These are phyloP conservation scores for Sula dactylatra DNA, from an alignment of 2,113 vertebrate species.

Conservation along the genomic window DNA sequence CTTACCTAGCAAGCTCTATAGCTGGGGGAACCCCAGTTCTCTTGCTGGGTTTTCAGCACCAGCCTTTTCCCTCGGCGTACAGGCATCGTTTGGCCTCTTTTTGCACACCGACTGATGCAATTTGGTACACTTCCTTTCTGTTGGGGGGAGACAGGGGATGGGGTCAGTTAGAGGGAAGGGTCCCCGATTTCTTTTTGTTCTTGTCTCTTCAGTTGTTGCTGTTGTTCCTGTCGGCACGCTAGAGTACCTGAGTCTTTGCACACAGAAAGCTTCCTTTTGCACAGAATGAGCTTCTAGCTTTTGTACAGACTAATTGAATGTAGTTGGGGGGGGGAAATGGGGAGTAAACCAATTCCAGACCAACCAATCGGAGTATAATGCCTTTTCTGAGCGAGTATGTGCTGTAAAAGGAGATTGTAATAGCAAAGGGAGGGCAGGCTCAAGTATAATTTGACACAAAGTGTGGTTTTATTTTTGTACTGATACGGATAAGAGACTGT, in stretches of 20 bases:
- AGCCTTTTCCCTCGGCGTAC: neutral
- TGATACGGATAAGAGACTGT: constrained; percentile 79
- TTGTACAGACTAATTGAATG: constrained; percentile 80
- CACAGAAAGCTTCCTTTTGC: constrained; percentile 76
- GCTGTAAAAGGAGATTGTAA: constrained; percentile 60
- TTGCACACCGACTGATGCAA: neutral
- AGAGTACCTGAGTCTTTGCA: constrained; percentile 65
- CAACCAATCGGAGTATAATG: constrained; percentile 33
- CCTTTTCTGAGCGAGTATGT: constrained; percentile 46
- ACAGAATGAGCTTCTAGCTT: constrained; percentile 76
- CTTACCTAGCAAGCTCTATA: neutral
- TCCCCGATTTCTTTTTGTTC: neutral
- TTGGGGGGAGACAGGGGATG: neutral
- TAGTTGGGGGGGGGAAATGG: constrained; percentile 51
- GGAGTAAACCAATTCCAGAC: constrained; percentile 25
- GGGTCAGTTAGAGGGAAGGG: neutral
- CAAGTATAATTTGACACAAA: constrained; percentile 66
- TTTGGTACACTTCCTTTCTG: neutral
- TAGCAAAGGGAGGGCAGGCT: constrained; percentile 54
- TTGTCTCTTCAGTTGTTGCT: constrained; percentile 25
- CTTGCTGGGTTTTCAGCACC: neutral
- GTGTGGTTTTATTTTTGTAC: constrained; percentile 81
- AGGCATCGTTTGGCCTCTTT: neutral
- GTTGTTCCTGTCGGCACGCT: constrained; percentile 33
- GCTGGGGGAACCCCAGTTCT: neutral